Base-by-base conservation (phyloP, 2,797 vertebrate genomes). In the Gymnothorax reevesii region DNA sequence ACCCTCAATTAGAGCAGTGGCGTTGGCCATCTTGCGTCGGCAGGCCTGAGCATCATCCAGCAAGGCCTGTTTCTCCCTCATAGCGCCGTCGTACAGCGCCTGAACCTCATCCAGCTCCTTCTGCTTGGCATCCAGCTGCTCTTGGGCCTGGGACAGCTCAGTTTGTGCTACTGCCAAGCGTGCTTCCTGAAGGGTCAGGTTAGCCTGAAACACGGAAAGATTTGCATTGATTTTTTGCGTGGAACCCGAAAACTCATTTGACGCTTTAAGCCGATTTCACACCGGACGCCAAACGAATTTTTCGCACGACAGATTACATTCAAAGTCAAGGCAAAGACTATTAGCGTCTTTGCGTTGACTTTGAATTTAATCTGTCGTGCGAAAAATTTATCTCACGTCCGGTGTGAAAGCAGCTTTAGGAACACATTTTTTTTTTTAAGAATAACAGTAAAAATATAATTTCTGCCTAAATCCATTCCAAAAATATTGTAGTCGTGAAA, bases 1-100 rank as follows among this genome's bases (percentile, higher is more conserved):
- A 5, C 97, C 97, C 60, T 96, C 93, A 77, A 97, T 97, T 85
- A 97, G 94, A 57, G 96, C 94, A 0, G 93, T 95, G 17, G 97
- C 97, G 4, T 96, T 97, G 90, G 89, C 90, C 96, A 97, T 97
- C 90, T 97, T 97, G 82, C 88, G 93, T 9, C 96, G 95, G 90
- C 97, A 97, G 0, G 90, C 90, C 83, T 96, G 93, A 4, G 97
- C 96, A 87, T 97, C 96, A 55, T 97, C 94, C 71, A 96, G 89
- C 87, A 97, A 93, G 57, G 92, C 89, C 90, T 96, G 96, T 87
- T 96, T 97, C 92, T 97, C 96, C 87, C 90, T 94, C 95, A 97
- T 91, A 80, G 97, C 97, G 0, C 91, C 83, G 10, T 97, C 95
- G 6, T 97, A 97, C 89, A 96, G 95, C 0, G 95, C 95, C 93